Conservation (phyloP, 1,140 invertebrate species). For the Aphis gossypii region DNA sequence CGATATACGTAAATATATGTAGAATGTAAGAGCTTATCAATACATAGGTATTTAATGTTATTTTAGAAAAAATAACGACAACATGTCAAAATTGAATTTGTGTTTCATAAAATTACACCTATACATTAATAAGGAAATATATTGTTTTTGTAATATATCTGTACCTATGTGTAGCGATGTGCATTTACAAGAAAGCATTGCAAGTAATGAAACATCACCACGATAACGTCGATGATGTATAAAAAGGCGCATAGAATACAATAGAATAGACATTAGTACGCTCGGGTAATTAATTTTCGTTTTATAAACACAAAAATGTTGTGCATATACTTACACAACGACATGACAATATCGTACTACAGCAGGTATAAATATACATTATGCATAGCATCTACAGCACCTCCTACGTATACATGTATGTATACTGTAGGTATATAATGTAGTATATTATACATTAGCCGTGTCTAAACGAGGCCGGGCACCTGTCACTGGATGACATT, state of each 20-base stretch:
- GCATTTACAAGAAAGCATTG: not conserved
- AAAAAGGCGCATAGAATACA: not conserved
- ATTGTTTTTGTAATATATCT: not conserved
- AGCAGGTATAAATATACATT: not conserved
- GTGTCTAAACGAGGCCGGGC: not conserved
- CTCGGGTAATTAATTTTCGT: not conserved
- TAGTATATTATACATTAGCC: not conserved
- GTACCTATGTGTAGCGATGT: not conserved
- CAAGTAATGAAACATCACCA: not conserved
- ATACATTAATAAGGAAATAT: not conserved
- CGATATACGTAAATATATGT: not conserved
- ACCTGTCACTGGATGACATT: constrained; percentile 50
- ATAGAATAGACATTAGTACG: not conserved
- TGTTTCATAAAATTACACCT: not conserved
- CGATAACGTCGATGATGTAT: not conserved
- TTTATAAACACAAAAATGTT: not conserved
- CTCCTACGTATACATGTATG: not conserved
- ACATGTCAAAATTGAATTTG: not conserved
- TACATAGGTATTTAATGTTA: not conserved
- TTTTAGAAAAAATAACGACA: not conserved
- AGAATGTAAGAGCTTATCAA: not conserved
- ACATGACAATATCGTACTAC: constrained; percentile 4
- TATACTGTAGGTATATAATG: not conserved
- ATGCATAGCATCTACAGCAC: not conserved
- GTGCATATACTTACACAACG: not conserved